Evolutionary conservation across 1,140 invertebrate genomes (phyloP), one percentile per base, ranked within the genome.

Genomic region (Pseudomyrmex gracilis): DNA sequence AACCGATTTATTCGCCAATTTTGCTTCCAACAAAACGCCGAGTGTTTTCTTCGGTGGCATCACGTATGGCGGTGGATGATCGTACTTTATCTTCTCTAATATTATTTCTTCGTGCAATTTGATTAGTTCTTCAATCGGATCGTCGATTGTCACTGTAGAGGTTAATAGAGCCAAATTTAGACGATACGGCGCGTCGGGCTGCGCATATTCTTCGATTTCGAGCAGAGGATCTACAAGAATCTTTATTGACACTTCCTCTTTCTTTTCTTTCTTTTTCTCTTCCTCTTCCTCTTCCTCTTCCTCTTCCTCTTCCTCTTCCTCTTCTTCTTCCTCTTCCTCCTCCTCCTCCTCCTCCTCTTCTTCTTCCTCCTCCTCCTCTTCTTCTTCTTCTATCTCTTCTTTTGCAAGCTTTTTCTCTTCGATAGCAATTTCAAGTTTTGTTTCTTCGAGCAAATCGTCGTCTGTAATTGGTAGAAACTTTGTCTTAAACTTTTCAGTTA

Each of bases 101-200:
- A 78, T 55, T 64, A 77, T n/a, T 10, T 89, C 66, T 2, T 87
- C 85, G 1, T 87, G 63, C 13, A 90, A 61, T 47, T 87, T 53
- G 1, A 87, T 51, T 2, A 88, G n/a, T 45, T 85, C 9, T 7
- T 83, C 66, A 7, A 13, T 51, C 5, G 90, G 76, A 2, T 90
- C 80, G 10, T 88, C 66, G 4, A 93, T 76, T 63, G 87, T 91
- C 9, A 93, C 87, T 8, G 84, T 84, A 3, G 88, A 86, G 2
- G 93, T 93, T 0, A 94, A 78, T 3, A 94, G 67, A 67, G 91
- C 88, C 0, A 94, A 66, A 49, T 93, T 93, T 45, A 93, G 86
- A 47, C 90, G 85, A 22, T 90, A 84, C 5, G 93, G 93, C 2
- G 92, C 63, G 34, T 93, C 88, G 0, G 88, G 60, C 67, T 90